These are phyloP conservation scores for Argopecten irradians DNA, from an alignment of 1,140 invertebrate genomes.

Conservation along the genomic window DNA sequence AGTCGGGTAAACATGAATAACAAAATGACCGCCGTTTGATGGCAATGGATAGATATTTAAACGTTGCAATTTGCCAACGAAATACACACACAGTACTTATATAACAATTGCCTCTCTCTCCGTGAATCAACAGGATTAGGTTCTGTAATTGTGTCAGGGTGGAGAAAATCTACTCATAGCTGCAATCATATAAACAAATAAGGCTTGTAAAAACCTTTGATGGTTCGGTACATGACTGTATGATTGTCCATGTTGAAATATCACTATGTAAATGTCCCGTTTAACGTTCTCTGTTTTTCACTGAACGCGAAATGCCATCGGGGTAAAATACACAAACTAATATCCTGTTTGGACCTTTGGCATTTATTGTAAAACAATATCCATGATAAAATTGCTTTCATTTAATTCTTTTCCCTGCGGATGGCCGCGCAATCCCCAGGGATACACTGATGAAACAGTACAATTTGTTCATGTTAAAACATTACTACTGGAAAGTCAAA, in stretches of 20 bases:
- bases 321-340: conserved; percentile 1
- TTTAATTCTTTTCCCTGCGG: not conserved
- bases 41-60: not conserved
- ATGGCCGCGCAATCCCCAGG: not conserved
- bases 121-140: not conserved
- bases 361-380: conserved; percentile 23
- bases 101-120: not conserved
- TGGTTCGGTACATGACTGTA: not conserved
- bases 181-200: not conserved
- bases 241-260: conserved; percentile 1
- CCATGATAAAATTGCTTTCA: conserved; percentile 18
- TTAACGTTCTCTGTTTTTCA: not conserved
- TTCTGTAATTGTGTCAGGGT: not conserved
- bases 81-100: not conserved
- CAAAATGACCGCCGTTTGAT: not conserved
- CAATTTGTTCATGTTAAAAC: not conserved
- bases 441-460: not conserved
- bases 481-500: not conserved
- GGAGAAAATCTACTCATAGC: not conserved
- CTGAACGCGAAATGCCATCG: not conserved
- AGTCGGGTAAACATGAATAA: not conserved
- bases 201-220: not conserved
- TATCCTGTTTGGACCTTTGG: not conserved
- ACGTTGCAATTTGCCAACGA: not conserved
- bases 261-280: not conserved